A percentile compares a stretch with the other conserved stretches of the same genome.
phyloP scores from a whole-genome alignment of 2,113 vertebrate species.

The Nanger granti region DNA sequence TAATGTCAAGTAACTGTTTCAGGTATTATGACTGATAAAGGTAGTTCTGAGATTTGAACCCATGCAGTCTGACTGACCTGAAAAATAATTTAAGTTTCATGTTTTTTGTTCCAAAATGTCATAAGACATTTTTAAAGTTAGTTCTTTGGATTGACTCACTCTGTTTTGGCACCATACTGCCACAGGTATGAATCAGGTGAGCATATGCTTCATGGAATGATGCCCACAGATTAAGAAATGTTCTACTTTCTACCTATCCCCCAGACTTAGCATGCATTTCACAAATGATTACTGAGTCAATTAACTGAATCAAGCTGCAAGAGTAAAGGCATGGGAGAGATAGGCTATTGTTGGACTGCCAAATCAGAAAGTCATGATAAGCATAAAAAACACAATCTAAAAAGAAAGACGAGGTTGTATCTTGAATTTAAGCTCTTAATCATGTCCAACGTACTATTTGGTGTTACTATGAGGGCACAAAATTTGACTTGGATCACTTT shows the following conservation, averaged over 20 bases:
- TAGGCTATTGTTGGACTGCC: background rate
- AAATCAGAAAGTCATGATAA: background rate
- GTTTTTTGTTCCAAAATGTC: background rate
- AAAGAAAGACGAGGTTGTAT: background rate
- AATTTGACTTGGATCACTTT: background rate
- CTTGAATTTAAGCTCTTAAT: background rate
- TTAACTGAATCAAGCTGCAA: background rate
- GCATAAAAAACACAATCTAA: background rate
- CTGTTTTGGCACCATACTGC: background rate
- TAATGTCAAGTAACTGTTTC: background rate
- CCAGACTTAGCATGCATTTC: background rate
- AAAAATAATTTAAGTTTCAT: background rate
- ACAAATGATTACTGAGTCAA: background rate
- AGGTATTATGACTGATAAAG: background rate
- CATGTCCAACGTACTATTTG: background rate
- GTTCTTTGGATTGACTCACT: background rate
- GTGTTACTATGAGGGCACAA: background rate
- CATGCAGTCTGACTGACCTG: background rate
- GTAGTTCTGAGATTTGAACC: background rate
- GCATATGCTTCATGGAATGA: background rate
- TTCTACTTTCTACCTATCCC: background rate
- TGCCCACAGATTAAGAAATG: background rate
- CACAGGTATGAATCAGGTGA: background rate
- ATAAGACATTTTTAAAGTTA: background rate
- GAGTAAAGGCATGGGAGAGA: background rate